Base-by-base conservation (phyloP, 2,797 vertebrate genomes). In the Vireo griseus region DNA sequence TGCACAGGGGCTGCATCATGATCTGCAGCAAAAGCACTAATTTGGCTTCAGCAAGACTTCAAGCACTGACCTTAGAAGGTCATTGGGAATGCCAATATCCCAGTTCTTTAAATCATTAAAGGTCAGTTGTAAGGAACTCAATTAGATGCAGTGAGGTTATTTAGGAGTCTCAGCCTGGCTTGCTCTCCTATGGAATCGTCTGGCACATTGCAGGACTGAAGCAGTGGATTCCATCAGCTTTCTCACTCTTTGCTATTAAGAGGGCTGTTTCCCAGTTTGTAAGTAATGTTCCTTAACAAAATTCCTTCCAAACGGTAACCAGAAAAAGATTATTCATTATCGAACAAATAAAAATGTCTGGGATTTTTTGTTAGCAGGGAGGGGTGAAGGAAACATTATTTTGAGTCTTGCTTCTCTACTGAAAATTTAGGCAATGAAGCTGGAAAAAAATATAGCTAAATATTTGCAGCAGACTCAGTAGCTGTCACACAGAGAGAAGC, bases 401-500 rank as follows among this genome's bases (percentile, higher is more conserved):
- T 88, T 80, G 42, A 63, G 7, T 6, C 9, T 85, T 71, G 12
- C 35, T 81, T 12, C 92, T 85, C 76, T 87, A 33, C 68, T 75
- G 94, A 73, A 94, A 95, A 83, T 88, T 65, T 90, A 92, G 79
- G 22, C 74, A 91, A 65, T 59, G 21, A 90, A 92, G 31, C 21
- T 74, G 33, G 42, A 86, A 90, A 93, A 93, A 91, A 80, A 93
- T 88, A 61, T 9, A 92, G 61, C 55, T 92, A 80, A 96, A 88
- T 94, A 78, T 94, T 96, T 83, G 35, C 76, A 89, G 63, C 0
- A 10, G 48, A 61, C 67, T 94, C 86, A 66, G 73, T 81, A 83
- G 45, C 37, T 91, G 61, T 92, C 75, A 88, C 35, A 83, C 33
- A 37, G 35, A 68, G 59, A 87, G 45, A 73, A 83, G 45, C 28